Base-by-base conservation (phyloP, 1,140 invertebrate genomes). In the Drosophila lacertosa region DNA sequence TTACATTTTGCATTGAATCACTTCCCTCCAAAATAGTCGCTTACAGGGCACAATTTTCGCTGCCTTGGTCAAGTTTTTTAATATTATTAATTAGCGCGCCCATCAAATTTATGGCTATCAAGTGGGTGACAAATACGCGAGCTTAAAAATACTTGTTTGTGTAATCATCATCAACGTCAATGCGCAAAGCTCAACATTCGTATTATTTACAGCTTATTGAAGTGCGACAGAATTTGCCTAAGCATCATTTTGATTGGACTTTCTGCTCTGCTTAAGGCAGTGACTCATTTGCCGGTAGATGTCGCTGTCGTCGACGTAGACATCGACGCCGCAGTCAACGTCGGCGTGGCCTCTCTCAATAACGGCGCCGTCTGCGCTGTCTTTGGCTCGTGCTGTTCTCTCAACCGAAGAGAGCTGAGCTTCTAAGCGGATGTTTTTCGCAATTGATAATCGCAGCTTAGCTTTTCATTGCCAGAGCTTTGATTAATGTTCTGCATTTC, bases 31-130 rank as follows among this genome's bases (percentile, higher is more conserved):
- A 70, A 65, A 70, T 70, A 70, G 67, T 3, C 51, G 60, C 51
- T 70, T 70, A 70, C 60, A 64, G 32, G 51, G 33, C 51, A 9
- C 16, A 44, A 2, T 37, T 67, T 37, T 20, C 9, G 29, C 26
- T 51, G 66, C 50, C 59, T 64, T 64, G 60, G 67, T 65, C 67
- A 70, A 69, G 65, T 62, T 54, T 4, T 40, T 40, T 35, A 16
- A n/a, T 45, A 15, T 62, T 63, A 32, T 53, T 24, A 63, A 50
- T 53, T 53, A 22, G 37, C 18, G 18, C n/a, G 32, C n/a, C 50
- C 50, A 37, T 53, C 32, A 24, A 37, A 22, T 39, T 45, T 54
- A 24, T 15, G 35, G 4, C 35, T 40, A 26, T 54, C 51, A 26
- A 26, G 10, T 15, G 50, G 35, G 15, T 50, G 59, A 64, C 59